Evolutionary conservation across 1,140 invertebrate genomes (phyloP).

Genomic region (Diachasma alloeum): DNA sequence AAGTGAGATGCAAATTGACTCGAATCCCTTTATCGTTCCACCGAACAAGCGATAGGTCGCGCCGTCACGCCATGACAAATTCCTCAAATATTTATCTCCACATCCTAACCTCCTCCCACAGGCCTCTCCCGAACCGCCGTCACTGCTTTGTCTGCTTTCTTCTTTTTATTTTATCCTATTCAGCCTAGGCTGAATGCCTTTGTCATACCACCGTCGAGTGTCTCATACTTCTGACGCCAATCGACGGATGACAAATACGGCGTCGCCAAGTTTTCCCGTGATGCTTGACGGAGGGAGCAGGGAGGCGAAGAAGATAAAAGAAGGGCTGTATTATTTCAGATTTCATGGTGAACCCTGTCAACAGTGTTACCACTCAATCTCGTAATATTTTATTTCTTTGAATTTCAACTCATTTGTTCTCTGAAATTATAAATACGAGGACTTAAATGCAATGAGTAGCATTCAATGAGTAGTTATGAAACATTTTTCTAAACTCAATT

Average conservation of each 20-base stretch:
- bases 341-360: not conserved
- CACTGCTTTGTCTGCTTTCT: constrained; percentile 1
- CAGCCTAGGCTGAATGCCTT: not conserved
- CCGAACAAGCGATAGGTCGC: constrained; percentile 53
- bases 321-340: not conserved
- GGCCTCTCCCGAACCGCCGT: constrained; percentile 32
- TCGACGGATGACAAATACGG: constrained; percentile 62
- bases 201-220: constrained; percentile 52
- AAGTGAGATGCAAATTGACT: constrained; percentile 42
- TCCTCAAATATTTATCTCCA: constrained; percentile 64
- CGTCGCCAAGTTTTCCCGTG: constrained; percentile 11
- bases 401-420: too few relatives aligned
- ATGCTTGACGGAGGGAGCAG: not conserved
- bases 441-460: too few relatives aligned
- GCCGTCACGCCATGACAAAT: constrained; percentile 53
- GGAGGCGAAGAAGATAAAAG: not conserved
- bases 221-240: constrained; percentile 59
- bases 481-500: too few relatives aligned
- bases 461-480: too few relatives aligned
- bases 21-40: constrained; percentile 54
- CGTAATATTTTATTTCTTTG: not conserved
- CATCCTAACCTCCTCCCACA: constrained; percentile 38
- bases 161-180: constrained; percentile 9
- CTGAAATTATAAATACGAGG: too few relatives aligned
- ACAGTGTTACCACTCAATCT: not conserved